Evolutionary conservation across 64 coral and sea anemone genomes (phyloP).

Genomic region (Pachyseris speciosa): DNA sequence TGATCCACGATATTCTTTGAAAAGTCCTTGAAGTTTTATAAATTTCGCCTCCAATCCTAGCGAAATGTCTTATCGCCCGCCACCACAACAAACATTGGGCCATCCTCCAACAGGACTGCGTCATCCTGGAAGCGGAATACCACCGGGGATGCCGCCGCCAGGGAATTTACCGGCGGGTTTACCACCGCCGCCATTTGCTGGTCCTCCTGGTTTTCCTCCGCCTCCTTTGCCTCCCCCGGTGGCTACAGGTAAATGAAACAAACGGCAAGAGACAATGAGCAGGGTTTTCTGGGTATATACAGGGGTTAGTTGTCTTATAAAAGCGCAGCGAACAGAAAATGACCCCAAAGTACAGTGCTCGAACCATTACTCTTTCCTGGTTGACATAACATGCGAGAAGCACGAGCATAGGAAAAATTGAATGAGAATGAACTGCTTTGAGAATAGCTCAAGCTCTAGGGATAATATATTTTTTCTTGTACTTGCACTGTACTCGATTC

Average conservation of each 20-base stretch:
- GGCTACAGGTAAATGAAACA: not conserved
- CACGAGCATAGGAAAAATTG: too few relatives aligned
- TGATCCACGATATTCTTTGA: not conserved
- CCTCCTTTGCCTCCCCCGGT: conserved; percentile 62
- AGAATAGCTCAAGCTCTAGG: too few relatives aligned
- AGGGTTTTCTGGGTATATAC: too few relatives aligned
- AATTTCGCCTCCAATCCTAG: not conserved
- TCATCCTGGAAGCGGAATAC: conserved; percentile 8
- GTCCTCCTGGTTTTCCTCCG: conserved; percentile 59
- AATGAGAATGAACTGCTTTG: too few relatives aligned
- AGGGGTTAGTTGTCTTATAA: too few relatives aligned
- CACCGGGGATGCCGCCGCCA: conserved; percentile 38
- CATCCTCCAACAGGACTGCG: conserved; percentile 35
- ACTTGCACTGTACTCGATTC: too few relatives aligned
- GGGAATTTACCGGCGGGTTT: conserved; percentile 14
- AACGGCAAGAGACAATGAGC: too few relatives aligned
- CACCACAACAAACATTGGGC: conserved; percentile 53
- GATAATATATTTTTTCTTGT: too few relatives aligned
- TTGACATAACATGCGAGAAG: too few relatives aligned
- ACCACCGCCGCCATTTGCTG: conserved; percentile 65
- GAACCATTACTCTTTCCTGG: too few relatives aligned
- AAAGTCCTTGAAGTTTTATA: not conserved
- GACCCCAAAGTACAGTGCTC: too few relatives aligned
- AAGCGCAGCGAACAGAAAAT: too few relatives aligned
- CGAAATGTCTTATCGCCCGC: conserved; percentile 51